These are phyloP conservation scores for Drosophila mayaguana DNA, from an alignment of 2,888 invertebrate genomes.

Conservation along the genomic window DNA sequence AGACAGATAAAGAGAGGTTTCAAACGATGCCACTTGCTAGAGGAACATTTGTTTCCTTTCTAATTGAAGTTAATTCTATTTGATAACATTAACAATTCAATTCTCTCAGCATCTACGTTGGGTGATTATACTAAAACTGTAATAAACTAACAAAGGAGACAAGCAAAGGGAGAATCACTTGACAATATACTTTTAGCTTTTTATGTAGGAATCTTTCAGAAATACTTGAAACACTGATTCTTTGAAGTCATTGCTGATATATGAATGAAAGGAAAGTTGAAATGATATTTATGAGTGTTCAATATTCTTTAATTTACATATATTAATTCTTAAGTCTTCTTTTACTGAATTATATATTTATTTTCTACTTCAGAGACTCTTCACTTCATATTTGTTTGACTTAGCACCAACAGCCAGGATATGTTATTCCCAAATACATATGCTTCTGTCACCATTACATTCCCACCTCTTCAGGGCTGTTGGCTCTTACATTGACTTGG, in stretches of 20 bases:
- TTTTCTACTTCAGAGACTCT: too few relatives aligned
- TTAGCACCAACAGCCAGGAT: too few relatives aligned
- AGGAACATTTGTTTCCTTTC: constrained; percentile 4
- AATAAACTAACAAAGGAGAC: neutral
- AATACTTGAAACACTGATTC: neutral
- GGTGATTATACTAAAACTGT: neutral
- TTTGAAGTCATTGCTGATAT: neutral
- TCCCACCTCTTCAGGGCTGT: constrained; percentile 7
- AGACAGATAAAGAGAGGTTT: constrained; percentile 12
- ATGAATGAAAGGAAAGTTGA: neutral
- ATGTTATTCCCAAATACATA: neutral
- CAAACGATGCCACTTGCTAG: constrained; percentile 6
- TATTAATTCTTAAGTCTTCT: too few relatives aligned
- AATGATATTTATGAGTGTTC: too few relatives aligned
- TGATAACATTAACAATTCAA: constrained; percentile 49
- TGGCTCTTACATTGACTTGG: constrained; percentile 30
- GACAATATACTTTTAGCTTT: too few relatives aligned
- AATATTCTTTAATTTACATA: too few relatives aligned
- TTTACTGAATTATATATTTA: too few relatives aligned
- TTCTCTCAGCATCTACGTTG: constrained; percentile 18
- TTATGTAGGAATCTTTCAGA: neutral
- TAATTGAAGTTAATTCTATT: constrained; percentile 60
- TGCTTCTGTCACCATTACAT: neutral
- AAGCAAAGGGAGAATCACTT: too few relatives aligned
- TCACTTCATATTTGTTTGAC: neutral